phyloP scores from a whole-genome alignment of 2,797 vertebrate species.

The Acipenser ruthenus region DNA sequence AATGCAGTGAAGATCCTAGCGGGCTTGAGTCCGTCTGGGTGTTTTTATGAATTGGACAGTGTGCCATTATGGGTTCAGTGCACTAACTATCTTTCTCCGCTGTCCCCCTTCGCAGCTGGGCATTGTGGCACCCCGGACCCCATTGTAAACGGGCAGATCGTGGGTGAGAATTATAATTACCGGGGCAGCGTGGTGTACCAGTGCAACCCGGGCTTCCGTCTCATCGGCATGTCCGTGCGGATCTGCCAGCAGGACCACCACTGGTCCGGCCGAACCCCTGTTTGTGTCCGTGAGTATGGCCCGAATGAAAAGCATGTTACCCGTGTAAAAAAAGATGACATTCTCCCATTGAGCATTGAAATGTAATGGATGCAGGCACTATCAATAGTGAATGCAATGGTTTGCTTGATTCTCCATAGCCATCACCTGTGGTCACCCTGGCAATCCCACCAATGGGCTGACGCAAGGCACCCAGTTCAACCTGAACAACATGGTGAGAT shows the following conservation, averaged over 20 bases:
- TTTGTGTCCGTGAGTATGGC: conserved; percentile 93
- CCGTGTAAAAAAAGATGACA: not conserved
- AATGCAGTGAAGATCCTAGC: not conserved
- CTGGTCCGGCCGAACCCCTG: conserved; percentile 89
- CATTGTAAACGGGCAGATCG: conserved; percentile 92
- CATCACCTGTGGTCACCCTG: conserved; percentile 94
- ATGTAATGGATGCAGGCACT: too few species aligned
- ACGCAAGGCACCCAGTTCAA: conserved; percentile 93
- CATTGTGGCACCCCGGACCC: conserved; percentile 88
- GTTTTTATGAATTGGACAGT: conserved; percentile 11
- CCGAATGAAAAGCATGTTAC: not conserved
- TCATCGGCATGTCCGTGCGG: conserved; percentile 90
- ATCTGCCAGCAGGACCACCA: conserved; percentile 97
- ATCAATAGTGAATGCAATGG: too few species aligned
- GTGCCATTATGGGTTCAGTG: not conserved
- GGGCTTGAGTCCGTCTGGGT: not conserved
- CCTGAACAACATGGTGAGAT: conserved; percentile 82
- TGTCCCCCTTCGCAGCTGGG: conserved; percentile 57
- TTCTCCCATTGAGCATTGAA: not conserved
- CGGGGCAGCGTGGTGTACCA: conserved; percentile 95
- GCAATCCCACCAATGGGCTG: conserved; percentile 80
- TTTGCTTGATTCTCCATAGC: conserved; percentile 50
- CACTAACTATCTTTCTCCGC: too few species aligned
- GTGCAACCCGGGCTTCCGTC: conserved; percentile 87
- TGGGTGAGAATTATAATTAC: conserved; percentile 93